Evolutionary conservation across 2,113 vertebrate species (phyloP), one percentile per base, ranked within the genome.

Genomic region (Indicator indicator): DNA sequence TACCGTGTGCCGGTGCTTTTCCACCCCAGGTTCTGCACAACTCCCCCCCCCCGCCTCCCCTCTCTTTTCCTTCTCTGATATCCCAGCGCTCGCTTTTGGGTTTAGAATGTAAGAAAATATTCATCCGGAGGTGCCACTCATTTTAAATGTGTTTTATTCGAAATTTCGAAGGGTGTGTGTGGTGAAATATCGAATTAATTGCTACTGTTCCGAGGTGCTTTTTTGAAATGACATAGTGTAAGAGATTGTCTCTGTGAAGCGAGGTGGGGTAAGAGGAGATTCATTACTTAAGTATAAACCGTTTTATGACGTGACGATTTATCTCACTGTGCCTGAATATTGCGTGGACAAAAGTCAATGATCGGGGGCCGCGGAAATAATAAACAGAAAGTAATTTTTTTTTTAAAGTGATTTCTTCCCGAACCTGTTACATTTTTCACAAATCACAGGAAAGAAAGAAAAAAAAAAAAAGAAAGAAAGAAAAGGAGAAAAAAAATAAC

Each of bases 381-480:
- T 73, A 84, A 89, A 90, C 62, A 86, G 24, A 95, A 52, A 46
- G 77, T 60, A 46, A 42, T 36, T 36, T 36, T 36, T 90, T 68
- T 92, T 78, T 8, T 48, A 86, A 86, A 75, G 52, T 60, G 6
- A 16, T 95, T 83, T 59, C 46, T 94, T 26, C 83, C 60, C 36
- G 73, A 83, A 90, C 80, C 77, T 95, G 93, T 91, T 93, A 89
- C 46, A 36, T 92, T 93, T 95, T 94, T 86, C 83, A 91, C 93
- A 73, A 44, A 70, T 89, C 76, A 80, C 38, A 3, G 9, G 15
- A 3, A 27, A 4, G 4, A 20, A 3, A 24, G 21, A 12, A 3
- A 28, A 4, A 15, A 30, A 3, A 21, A 63, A 16, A 26, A 42
- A 17, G 12, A 4, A 28, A 9, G 8, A 28, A 3, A 20, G 58